Evolutionary conservation across 2,113 vertebrate species (phyloP), one percentile per base, ranked within the genome.

Genomic region (Pomatorhinus ruficollis): DNA sequence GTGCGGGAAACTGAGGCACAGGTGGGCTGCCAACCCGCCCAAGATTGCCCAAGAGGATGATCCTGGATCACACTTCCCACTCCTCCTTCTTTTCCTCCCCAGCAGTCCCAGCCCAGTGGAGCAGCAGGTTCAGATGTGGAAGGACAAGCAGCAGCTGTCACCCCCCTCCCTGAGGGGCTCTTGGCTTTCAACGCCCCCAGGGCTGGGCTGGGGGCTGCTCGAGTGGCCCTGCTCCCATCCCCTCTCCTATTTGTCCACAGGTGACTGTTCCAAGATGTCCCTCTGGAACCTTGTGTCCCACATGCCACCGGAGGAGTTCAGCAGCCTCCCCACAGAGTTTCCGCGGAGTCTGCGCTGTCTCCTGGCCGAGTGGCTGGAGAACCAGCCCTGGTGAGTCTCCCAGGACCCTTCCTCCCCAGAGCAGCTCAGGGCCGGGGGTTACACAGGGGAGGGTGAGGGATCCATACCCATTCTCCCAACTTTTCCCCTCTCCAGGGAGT

Each of bases 361-460:
- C 28, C 94, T 98, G 87, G 98, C 95, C 0, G 98, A 98, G 30
- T 98, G 98, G 98, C 92, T 98, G 79, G 98, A 98, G 93, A 97
- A 87, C 91, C 97, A 98, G 70, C 98, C 98, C 75, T 98, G 98
- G 98, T 98, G 97, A 98, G 98, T 96, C 10, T 37, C 27, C 11
- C 1, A 0, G 10, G 9, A 35, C 31, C 78, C 40, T 30, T 74
- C 54, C 74, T 69, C 17, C 60, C 12, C 0, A 0, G 3, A 23
- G 28, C 19, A 7, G 28, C 1, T 0, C 1, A 1, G 6, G 5
- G 14, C 14, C 50, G 12, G 5, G 61, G 83, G 47, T 45, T 31
- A 50, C 40, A 14, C 18, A 30, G 35, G 25, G 6, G 5, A 19
- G 9, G 4, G 7, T 8, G 44, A 10, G 17, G 61, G 50, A 31